A percentile compares a stretch with the other conserved stretches of the same genome.
Evolutionary conservation across 2,888 invertebrate genomes (phyloP).

Genomic region (Diabrotica balteata): DNA sequence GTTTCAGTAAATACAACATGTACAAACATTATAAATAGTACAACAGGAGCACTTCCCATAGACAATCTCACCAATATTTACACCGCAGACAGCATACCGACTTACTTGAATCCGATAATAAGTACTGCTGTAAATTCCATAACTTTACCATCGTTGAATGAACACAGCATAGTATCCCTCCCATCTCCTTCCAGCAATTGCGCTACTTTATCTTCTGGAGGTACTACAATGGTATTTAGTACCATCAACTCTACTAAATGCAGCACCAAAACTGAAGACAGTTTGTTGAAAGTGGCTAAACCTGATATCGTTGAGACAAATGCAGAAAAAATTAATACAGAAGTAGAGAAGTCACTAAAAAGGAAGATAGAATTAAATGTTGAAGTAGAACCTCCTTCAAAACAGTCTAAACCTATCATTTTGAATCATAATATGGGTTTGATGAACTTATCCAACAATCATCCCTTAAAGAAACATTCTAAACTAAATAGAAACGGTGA

Average conservation of each 20-base stretch:
- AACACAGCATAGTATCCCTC: constrained; percentile 9
- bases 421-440: constrained; percentile 53
- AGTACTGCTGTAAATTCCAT: background rate
- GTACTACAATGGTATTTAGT: constrained; percentile 51
- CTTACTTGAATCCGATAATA: constrained; percentile 9
- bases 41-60: constrained; percentile 7
- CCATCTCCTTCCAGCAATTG: constrained; percentile 25
- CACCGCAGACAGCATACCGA: constrained; percentile 1
- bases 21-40: constrained; percentile 8
- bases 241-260: constrained; percentile 50
- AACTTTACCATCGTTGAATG: constrained; percentile 9
- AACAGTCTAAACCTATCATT: constrained; percentile 52
- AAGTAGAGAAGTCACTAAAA: constrained; percentile 38
- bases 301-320: constrained; percentile 2
- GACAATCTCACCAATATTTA: constrained; percentile 9
- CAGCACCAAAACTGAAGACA: constrained; percentile 43
- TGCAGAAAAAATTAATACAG: constrained; percentile 13
- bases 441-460: constrained; percentile 57
- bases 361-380: constrained; percentile 36
- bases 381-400: constrained; percentile 43
- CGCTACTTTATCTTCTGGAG: constrained; percentile 40
- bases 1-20: constrained; percentile 13
- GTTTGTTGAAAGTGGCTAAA: constrained; percentile 6
- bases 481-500: constrained; percentile 48
- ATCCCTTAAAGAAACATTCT: constrained; percentile 54